A percentile compares a stretch with the other conserved stretches of the same genome.
These are phyloP conservation scores for Synanthedon vespiformis DNA, from an alignment of 2,888 invertebrate genomes.

Conservation along the genomic window DNA sequence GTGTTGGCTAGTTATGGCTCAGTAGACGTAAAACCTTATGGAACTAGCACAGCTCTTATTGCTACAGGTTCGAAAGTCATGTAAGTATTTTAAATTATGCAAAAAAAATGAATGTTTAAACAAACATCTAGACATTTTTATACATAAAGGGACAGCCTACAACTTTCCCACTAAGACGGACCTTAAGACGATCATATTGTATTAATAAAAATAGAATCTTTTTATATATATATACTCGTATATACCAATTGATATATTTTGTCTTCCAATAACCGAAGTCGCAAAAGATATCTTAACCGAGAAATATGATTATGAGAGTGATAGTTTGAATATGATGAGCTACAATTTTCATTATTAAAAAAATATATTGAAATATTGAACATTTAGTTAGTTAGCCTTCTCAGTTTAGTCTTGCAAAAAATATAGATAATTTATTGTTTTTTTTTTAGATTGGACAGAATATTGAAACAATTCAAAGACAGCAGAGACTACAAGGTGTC, in stretches of 20 bases:
- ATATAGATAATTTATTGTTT: not conserved
- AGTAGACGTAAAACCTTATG: conserved; percentile 72
- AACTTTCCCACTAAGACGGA: too few relatives aligned
- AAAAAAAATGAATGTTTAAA: too few relatives aligned
- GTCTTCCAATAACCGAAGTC: too few relatives aligned
- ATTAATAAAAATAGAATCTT: too few relatives aligned
- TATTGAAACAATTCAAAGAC: conserved; percentile 35
- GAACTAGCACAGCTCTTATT: conserved; percentile 65
- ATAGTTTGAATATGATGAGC: not conserved
- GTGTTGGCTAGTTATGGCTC: conserved; percentile 71
- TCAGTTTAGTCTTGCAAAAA: too few relatives aligned
- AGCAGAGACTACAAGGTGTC: conserved; percentile 43
- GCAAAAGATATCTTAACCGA: not conserved
- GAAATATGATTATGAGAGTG: not conserved
- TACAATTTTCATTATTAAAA: conserved; percentile 3
- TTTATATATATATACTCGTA: too few relatives aligned
- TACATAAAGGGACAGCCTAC: too few relatives aligned
- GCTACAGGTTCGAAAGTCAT: conserved; percentile 72
- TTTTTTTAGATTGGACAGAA: conserved; percentile 41
- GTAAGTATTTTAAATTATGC: conserved; percentile 45
- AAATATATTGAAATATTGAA: too few relatives aligned
- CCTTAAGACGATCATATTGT: too few relatives aligned
- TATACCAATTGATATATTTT: too few relatives aligned
- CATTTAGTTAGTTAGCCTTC: too few relatives aligned
- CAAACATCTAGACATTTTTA: too few relatives aligned